phyloP scores from a whole-genome alignment of 2,888 invertebrate species.

The Eupithecia tripunctaria region DNA sequence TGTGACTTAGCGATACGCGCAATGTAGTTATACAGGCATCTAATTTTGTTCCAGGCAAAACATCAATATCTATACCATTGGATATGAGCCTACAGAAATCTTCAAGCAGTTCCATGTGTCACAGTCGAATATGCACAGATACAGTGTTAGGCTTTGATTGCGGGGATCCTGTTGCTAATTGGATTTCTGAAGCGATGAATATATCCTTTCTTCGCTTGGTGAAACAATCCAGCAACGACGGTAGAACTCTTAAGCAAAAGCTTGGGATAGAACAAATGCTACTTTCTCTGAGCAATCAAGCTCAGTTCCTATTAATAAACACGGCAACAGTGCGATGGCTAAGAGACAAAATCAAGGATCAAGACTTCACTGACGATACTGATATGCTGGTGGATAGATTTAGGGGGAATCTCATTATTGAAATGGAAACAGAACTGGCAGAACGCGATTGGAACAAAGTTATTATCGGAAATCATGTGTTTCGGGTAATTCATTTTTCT shows the following conservation, averaged over 20 bases:
- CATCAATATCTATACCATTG: conserved; percentile 82
- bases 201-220: conserved; percentile 88
- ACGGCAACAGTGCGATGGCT: conserved; percentile 91
- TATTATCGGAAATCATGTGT: conserved; percentile 86
- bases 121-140: conserved; percentile 94
- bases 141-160: conserved; percentile 92
- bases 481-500: conserved; percentile 81
- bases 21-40: not conserved
- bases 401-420: conserved; percentile 94
- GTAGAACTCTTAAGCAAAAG: conserved; percentile 67
- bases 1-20: no score
- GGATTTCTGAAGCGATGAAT: conserved; percentile 91
- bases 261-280: conserved; percentile 54
- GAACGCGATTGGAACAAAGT: conserved; percentile 90
- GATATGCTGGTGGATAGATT: conserved; percentile 90
- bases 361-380: conserved; percentile 76
- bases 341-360: conserved; percentile 83
- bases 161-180: conserved; percentile 91
- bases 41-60: conserved; percentile 74
- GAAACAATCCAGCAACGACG: conserved; percentile 81
- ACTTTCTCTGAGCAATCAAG: conserved; percentile 90
- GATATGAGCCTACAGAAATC: conserved; percentile 56
- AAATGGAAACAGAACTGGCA: conserved; percentile 88
- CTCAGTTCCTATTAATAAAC: conserved; percentile 93
- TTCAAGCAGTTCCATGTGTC: conserved; percentile 82